Percentiles rank a stretch among this genome's conserved stretches.
Evolutionary conservation across 2,888 invertebrate species (phyloP).

Genomic region (Stegophylla sp.): DNA sequence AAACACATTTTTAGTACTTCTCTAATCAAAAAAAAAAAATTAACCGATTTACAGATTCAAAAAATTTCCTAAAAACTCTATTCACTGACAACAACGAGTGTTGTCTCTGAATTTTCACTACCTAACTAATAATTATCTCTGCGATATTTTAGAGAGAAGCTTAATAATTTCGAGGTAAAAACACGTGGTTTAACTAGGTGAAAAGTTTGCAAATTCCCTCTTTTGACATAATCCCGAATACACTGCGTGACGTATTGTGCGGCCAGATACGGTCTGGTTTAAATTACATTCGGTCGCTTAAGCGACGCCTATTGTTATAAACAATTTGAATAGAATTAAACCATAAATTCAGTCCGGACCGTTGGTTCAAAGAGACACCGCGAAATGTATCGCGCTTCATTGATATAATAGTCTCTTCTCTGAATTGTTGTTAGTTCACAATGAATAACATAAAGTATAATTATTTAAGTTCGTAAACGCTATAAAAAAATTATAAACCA

Average conservation of each 20-base stretch:
- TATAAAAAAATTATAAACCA: not conserved
- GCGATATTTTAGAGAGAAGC: not conserved
- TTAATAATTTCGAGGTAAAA: constrained; percentile 17
- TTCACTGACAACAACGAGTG: too few species aligned
- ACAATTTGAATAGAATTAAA: constrained; percentile 14
- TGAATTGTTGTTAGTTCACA: not conserved
- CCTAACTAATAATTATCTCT: too few species aligned
- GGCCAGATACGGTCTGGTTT: not conserved
- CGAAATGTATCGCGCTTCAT: not conserved
- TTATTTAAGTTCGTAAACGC: not conserved
- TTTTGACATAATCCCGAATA: not conserved
- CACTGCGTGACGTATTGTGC: not conserved
- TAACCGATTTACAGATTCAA: too few species aligned
- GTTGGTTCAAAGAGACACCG: not conserved
- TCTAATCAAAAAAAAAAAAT: too few species aligned
- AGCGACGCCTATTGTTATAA: not conserved
- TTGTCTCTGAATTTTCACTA: not conserved
- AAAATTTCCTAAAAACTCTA: too few species aligned
- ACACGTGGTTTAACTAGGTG: not conserved
- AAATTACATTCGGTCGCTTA: constrained; percentile 10
- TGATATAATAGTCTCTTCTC: not conserved
- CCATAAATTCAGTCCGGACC: not conserved
- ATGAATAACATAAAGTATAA: not conserved
- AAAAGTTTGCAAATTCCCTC: not conserved
- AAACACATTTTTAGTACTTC: too few species aligned